phyloP scores from a whole-genome alignment of 2,888 invertebrate species.

The Clistopyga incitator region DNA sequence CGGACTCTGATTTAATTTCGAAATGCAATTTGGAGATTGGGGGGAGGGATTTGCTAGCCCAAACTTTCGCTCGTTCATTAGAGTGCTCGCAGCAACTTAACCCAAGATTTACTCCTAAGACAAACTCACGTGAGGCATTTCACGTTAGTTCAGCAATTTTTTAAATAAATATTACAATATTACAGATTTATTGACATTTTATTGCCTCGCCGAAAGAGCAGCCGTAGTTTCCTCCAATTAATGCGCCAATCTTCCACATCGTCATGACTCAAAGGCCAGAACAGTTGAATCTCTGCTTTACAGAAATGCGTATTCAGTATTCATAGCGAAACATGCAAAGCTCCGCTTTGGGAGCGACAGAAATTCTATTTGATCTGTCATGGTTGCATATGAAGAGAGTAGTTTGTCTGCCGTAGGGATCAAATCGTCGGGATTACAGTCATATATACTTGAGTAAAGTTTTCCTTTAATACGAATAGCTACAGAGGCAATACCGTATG shows the following conservation, averaged over 20 bases:
- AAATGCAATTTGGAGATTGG: constrained; percentile 43
- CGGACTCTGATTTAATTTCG: background rate
- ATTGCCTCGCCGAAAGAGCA: background rate
- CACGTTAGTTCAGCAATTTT: background rate
- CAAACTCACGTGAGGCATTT: background rate
- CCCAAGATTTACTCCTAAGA: background rate
- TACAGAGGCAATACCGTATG: background rate
- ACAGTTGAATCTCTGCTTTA: background rate
- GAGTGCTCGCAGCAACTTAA: constrained; percentile 2
- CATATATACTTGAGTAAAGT: constrained; percentile 1
- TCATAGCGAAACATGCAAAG: background rate
- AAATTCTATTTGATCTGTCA: constrained; percentile 47
- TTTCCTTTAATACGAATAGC: background rate
- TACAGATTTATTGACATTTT: background rate
- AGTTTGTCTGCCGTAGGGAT: background rate
- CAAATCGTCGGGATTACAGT: constrained; percentile 20
- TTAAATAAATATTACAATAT: too few relatives aligned
- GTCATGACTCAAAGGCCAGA: background rate
- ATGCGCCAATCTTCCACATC: background rate
- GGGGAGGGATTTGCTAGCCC: background rate
- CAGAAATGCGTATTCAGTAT: background rate
- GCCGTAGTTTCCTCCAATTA: background rate
- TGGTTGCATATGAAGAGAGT: background rate
- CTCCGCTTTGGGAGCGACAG: constrained; percentile 5
- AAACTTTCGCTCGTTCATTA: background rate